phyloP scores from a whole-genome alignment of 2,888 invertebrate genomes.

The Odontothrips loti region DNA sequence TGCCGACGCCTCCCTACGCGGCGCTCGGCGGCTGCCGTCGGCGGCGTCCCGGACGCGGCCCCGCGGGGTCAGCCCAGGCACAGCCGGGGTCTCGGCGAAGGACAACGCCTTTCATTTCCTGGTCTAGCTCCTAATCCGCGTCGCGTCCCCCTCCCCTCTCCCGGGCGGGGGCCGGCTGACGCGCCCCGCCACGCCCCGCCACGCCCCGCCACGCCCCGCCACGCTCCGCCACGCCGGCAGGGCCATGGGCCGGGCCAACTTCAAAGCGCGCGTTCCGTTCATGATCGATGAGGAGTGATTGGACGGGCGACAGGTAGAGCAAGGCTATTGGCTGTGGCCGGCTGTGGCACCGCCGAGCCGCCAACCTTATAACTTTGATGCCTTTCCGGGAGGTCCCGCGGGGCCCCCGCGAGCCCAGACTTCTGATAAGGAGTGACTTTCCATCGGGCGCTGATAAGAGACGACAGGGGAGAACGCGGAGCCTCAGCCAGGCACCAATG shows the following conservation, averaged over 20 bases:
- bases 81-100: background rate
- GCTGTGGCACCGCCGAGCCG: background rate
- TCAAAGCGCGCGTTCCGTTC: background rate
- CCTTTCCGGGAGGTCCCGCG: too few relatives aligned
- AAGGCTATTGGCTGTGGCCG: background rate
- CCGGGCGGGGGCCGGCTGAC: background rate
- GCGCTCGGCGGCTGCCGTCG: background rate
- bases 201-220: background rate
- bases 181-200: background rate
- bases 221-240: too few relatives aligned
- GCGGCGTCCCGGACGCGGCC: background rate
- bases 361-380: too few relatives aligned
- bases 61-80: too few relatives aligned
- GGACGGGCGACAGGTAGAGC: background rate
- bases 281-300: background rate
- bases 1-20: too few relatives aligned
- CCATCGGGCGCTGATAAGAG: too few relatives aligned
- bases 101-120: conserved; percentile 26
- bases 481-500: too few relatives aligned
- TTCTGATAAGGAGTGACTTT: too few relatives aligned
- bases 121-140: background rate
- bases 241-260: too few relatives aligned
- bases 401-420: too few relatives aligned
- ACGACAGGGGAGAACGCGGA: too few relatives aligned
- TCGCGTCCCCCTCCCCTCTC: background rate